These are phyloP conservation scores for Stenodera caucasica DNA, from an alignment of 2,888 invertebrate species.

Conservation along the genomic window DNA sequence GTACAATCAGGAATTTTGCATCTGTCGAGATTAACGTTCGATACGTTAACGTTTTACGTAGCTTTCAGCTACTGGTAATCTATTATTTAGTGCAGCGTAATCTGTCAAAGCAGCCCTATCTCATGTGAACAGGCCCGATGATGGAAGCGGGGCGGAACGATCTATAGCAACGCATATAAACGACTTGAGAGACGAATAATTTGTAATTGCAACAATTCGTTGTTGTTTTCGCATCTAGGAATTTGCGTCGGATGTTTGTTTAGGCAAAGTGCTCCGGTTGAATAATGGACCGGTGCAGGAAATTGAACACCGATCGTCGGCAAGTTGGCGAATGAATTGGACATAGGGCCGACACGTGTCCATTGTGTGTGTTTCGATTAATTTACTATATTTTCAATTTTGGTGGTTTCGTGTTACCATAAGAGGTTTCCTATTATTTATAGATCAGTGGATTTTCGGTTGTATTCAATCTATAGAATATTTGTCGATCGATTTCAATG, in stretches of 20 bases:
- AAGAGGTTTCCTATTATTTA: slow-evolving; percentile 23
- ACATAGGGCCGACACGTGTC: slow-evolving; percentile 37
- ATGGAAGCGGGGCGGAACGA: slow-evolving; percentile 19
- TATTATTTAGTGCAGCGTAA: slow-evolving; percentile 51
- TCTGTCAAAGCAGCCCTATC: slow-evolving; percentile 52
- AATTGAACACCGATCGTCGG: slow-evolving; percentile 24
- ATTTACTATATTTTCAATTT: slow-evolving; percentile 39
- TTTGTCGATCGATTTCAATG: neutral
- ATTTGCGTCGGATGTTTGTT: neutral
- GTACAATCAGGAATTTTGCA: slow-evolving; percentile 6
- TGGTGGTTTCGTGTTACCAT: slow-evolving; percentile 26
- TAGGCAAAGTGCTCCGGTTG: slow-evolving; percentile 1
- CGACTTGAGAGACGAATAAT: too few species aligned
- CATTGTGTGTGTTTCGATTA: slow-evolving; percentile 43
- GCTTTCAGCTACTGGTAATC: slow-evolving; percentile 43
- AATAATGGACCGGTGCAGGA: slow-evolving; percentile 14
- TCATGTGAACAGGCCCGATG: slow-evolving; percentile 43
- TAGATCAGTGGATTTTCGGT: neutral
- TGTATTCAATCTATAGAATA: too few species aligned
- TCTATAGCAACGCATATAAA: slow-evolving; percentile 24
- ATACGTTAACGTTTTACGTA: slow-evolving; percentile 28
- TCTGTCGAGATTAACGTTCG: slow-evolving; percentile 16
- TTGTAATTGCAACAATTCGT: too few species aligned
- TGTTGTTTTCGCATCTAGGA: neutral
- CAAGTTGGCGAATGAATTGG: slow-evolving; percentile 30